phyloP scores from a whole-genome alignment of 2,113 vertebrate genomes.

The Sialia sialis region DNA sequence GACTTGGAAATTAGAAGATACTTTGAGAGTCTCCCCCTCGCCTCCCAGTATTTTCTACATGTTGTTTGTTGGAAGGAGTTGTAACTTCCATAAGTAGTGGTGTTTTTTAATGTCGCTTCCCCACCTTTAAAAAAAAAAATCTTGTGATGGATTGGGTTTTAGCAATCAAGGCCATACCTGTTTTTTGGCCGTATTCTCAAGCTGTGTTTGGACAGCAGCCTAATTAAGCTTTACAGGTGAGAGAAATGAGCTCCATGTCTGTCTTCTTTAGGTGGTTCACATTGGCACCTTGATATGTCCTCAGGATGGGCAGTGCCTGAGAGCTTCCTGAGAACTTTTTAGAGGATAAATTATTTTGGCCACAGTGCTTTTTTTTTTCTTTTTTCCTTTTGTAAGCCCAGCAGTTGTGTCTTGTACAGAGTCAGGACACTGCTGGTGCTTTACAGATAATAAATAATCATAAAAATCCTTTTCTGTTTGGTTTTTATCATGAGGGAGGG shows the following conservation, averaged over 20 bases:
- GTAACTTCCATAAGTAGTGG: constrained; percentile 7
- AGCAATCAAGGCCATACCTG: not conserved
- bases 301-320: constrained; percentile 8
- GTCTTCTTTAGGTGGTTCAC: not conserved
- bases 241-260: not conserved
- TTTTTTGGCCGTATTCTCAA: not conserved
- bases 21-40: not conserved
- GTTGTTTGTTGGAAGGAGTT: constrained; percentile 3
- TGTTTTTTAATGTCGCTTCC: constrained; percentile 43
- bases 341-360: constrained; percentile 7
- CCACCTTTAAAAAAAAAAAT: not conserved
- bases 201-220: constrained; percentile 12
- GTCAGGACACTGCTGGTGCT: not conserved
- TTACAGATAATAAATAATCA: constrained; percentile 55
- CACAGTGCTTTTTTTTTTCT: not conserved
- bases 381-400: constrained; percentile 11
- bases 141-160: constrained; percentile 1
- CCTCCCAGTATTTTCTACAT: not conserved
- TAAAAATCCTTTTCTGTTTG: constrained; percentile 13
- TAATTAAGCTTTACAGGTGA: not conserved
- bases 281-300: not conserved
- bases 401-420: not conserved
- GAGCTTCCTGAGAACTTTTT: constrained; percentile 17
- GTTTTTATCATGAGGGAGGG: not conserved
- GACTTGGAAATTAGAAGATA: constrained; percentile 7